Conservation (phyloP, 2,888 invertebrate species). For the Timema cristinae region DNA sequence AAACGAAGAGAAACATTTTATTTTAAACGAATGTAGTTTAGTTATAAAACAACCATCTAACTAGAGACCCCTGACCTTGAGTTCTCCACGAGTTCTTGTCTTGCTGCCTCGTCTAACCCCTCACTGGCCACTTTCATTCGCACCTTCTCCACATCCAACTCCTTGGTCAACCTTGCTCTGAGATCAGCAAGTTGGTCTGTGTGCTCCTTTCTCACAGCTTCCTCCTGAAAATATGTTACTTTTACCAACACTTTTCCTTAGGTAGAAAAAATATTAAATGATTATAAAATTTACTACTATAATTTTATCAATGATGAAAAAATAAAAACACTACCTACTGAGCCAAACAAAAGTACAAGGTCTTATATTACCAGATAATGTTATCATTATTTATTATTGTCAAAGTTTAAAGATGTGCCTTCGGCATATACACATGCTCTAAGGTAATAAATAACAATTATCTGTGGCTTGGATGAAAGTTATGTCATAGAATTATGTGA, state of each 20-base stretch:
- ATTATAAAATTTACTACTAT: background rate
- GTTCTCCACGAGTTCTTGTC: slow-evolving; percentile 39
- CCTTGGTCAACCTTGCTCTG: slow-evolving; percentile 47
- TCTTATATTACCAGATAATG: no score
- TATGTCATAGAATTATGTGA: no score
- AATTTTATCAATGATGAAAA: no score
- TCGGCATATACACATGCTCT: no score
- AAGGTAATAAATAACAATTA: no score
- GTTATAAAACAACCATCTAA: background rate
- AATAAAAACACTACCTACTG: no score
- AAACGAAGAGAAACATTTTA: background rate
- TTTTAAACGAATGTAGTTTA: background rate
- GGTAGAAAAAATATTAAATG: background rate
- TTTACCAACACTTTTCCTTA: background rate
- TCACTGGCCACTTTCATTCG: slow-evolving; percentile 43
- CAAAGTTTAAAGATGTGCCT: no score
- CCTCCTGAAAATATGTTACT: slow-evolving; percentile 51
- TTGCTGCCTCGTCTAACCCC: slow-evolving; percentile 38
- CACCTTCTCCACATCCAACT: slow-evolving; percentile 51
- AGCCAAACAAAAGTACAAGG: no score
- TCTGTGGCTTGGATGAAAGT: no score
- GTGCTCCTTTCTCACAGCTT: slow-evolving; percentile 63
- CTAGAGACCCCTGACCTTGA: slow-evolving; percentile 20
- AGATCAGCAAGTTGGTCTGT: slow-evolving; percentile 61
- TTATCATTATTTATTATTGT: no score